Evolutionary conservation across 1,140 invertebrate species (phyloP).

Genomic region (Eumaeus atala): DNA sequence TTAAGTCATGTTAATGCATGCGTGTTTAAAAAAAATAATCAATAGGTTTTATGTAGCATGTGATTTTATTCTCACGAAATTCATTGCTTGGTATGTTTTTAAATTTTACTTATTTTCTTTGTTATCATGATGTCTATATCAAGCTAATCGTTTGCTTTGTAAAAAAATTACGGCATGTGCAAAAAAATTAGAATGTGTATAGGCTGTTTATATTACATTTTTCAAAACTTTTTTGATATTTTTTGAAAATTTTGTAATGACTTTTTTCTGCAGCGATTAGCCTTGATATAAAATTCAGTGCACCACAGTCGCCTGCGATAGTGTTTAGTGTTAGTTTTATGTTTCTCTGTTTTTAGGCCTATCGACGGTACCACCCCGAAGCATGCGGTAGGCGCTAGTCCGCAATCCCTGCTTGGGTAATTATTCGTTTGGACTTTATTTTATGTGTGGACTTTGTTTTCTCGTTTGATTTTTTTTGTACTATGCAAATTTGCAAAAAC

Average conservation of each 20-base stretch:
- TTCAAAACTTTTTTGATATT: too few relatives aligned
- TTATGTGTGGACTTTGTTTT: not conserved
- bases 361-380: conserved; percentile 68
- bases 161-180: not conserved
- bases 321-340: conserved; percentile 59
- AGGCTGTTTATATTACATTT: too few relatives aligned
- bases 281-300: conserved; percentile 31
- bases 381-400: conserved; percentile 71
- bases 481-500: not conserved
- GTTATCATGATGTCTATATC: not conserved
- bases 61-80: too few relatives aligned
- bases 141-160: not conserved
- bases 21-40: too few relatives aligned
- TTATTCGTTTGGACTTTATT: conserved; percentile 49
- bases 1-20: too few relatives aligned
- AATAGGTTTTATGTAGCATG: too few relatives aligned
- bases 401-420: conserved; percentile 73
- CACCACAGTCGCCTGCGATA: conserved; percentile 30
- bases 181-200: too few relatives aligned
- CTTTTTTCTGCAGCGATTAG: too few relatives aligned
- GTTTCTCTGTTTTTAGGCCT: conserved; percentile 71
- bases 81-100: conserved; percentile 11
- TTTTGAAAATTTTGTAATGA: too few relatives aligned
- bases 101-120: conserved; percentile 13
- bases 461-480: not conserved